Base-by-base conservation (phyloP, 2,113 vertebrate species). In the Malaclemys terrapin region DNA sequence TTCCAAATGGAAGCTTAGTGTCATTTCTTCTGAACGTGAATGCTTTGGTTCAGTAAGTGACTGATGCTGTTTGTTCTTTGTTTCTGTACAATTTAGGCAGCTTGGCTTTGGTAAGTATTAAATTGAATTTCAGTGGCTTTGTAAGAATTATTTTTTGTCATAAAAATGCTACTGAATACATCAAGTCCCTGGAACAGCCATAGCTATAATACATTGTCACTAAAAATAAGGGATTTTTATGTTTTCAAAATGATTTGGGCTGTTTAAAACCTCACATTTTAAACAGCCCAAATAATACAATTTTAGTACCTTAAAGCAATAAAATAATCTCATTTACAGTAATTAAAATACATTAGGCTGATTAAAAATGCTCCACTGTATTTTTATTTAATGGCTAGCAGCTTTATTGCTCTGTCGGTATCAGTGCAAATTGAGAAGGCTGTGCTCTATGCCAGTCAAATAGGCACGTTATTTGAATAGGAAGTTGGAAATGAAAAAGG, bases 291-390 rank as follows among this genome's bases (percentile, higher is more conserved):
- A 85, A 87, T 89, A 94, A 97, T 92, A 50, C 81, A 0, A 0
- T 85, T 72, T 94, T 89, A 82, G 83, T 93, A 93, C 29, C 92
- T 95, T 92, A 94, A 87, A 87, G 92, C 90, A 94, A 95, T 94
- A 69, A 97, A 89, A 97, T 95, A 45, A 47, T 78, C 96, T 96
- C 95, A 95, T 97, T 97, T 95, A 75, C 19, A 75, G 89, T 91
- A 95, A 97, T 96, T 96, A 95, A 93, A 96, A 92, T 79, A 85
- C 95, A 93, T 95, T 96, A 95, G 92, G 91, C 75, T 97, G 93
- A 97, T 97, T 95, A 95, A 96, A 96, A 96, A 92, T 92, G 86
- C 92, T 94, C 87, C 80, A 84, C 95, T 84, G 82, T 97, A 50
- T 84, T 92, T 62, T 1, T 87, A 83, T 92, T 96, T 95, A 93